These are phyloP conservation scores for Stenolophus ochropezus DNA, from an alignment of 2,888 invertebrate species.

Conservation along the genomic window DNA sequence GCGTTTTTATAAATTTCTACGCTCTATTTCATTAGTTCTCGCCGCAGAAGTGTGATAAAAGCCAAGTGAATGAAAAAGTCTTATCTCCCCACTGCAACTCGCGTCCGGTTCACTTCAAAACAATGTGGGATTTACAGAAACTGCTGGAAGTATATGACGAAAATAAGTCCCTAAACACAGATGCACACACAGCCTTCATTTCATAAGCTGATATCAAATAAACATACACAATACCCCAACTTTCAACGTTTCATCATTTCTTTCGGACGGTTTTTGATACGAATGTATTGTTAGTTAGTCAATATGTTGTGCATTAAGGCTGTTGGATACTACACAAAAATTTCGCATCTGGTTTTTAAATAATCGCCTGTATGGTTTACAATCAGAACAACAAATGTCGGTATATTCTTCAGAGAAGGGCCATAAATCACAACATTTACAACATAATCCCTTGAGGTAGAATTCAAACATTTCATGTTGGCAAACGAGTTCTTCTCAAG, in stretches of 20 bases:
- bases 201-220: not conserved
- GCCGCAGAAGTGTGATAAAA: constrained; percentile 33
- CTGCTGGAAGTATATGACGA: constrained; percentile 7
- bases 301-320: too few relatives aligned
- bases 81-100: constrained; percentile 27
- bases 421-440: too few relatives aligned
- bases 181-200: not conserved
- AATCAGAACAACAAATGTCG: too few relatives aligned
- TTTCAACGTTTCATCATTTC: not conserved
- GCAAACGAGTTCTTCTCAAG: too few relatives aligned
- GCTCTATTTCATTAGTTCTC: constrained; percentile 31
- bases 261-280: too few relatives aligned
- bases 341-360: too few relatives aligned
- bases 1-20: constrained; percentile 5
- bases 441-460: too few relatives aligned
- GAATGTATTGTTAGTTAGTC: too few relatives aligned
- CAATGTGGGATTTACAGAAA: constrained; percentile 24
- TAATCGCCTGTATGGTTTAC: too few relatives aligned
- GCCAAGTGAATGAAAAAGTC: constrained; percentile 38
- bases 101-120: not conserved
- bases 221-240: not conserved
- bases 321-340: too few relatives aligned
- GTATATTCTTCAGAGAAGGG: too few relatives aligned
- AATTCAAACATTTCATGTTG: too few relatives aligned
- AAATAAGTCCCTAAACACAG: not conserved